These are phyloP conservation scores for Gadus chalcogrammus DNA, from an alignment of 2,113 vertebrate genomes.

Conservation along the genomic window DNA sequence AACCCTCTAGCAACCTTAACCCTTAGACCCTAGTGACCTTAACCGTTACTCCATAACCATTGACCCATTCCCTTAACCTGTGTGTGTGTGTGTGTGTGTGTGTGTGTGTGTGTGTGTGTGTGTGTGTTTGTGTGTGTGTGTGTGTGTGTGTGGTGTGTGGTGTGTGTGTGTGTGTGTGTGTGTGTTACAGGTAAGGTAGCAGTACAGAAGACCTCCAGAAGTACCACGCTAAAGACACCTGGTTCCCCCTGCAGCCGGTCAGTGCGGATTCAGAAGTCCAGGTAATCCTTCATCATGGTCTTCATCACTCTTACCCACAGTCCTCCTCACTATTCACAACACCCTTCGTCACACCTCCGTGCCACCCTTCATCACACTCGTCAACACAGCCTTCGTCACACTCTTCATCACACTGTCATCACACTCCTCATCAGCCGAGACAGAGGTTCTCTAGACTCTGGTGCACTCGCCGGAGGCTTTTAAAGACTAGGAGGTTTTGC, in stretches of 20 bases:
- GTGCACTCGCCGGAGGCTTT: no score
- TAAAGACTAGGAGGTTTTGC: no score
- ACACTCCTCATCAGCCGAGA: no score
- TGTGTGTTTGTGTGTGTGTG: conserved; percentile 32
- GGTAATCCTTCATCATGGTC: conserved; percentile 63
- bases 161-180: conserved; percentile 27
- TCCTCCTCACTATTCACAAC: background rate
- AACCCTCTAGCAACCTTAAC: no score
- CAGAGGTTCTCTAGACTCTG: no score
- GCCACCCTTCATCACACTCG: no score
- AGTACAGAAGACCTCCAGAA: conserved; percentile 94
- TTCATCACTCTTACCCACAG: background rate
- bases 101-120: conserved; percentile 16
- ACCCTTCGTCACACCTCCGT: background rate
- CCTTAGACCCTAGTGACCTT: no score
- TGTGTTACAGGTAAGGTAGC: conserved; percentile 85
- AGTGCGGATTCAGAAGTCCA: conserved; percentile 98
- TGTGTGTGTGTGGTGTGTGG: conserved; percentile 16
- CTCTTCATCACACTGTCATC: no score
- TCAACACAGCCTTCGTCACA: no score
- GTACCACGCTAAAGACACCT: conserved; percentile 96
- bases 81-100: conserved; percentile 5
- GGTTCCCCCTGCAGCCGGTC: conserved; percentile 96
- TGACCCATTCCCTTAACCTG: background rate
- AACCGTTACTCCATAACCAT: background rate